A percentile compares a stretch with the other conserved stretches of the same genome.
Conservation (phyloP, 2,113 vertebrate genomes). For the Naja naja region DNA sequence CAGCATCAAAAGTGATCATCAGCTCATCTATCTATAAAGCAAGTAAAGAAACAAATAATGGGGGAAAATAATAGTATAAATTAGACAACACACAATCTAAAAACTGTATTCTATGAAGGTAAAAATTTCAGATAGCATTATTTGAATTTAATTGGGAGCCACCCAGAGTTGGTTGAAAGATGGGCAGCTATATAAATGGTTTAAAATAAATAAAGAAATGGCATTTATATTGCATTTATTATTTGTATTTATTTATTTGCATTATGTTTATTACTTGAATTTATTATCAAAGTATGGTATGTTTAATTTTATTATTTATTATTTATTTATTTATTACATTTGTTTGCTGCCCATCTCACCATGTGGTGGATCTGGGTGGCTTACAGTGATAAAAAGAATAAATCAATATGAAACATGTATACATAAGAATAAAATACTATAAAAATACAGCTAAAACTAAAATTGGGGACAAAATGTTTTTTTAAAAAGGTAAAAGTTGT, state of each 20-base stretch:
- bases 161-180: background rate
- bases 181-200: background rate
- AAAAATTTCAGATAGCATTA: background rate
- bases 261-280: background rate
- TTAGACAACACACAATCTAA: background rate
- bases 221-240: background rate
- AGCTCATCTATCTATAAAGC: constrained; percentile 75
- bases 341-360: background rate
- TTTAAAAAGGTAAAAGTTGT: background rate
- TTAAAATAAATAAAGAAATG: background rate
- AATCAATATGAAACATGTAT: background rate
- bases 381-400: background rate
- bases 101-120: background rate
- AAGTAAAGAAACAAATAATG: background rate
- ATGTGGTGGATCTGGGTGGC: background rate
- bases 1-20: constrained; percentile 77
- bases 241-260: background rate
- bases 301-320: background rate
- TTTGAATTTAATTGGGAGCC: background rate
- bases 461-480: background rate
- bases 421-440: background rate
- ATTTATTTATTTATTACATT: background rate
- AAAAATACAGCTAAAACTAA: background rate
- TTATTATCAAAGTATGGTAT: background rate
- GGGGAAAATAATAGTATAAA: background rate